Conservation (phyloP, 2,797 vertebrate genomes). For the Enteromius afrohamiltoni region DNA sequence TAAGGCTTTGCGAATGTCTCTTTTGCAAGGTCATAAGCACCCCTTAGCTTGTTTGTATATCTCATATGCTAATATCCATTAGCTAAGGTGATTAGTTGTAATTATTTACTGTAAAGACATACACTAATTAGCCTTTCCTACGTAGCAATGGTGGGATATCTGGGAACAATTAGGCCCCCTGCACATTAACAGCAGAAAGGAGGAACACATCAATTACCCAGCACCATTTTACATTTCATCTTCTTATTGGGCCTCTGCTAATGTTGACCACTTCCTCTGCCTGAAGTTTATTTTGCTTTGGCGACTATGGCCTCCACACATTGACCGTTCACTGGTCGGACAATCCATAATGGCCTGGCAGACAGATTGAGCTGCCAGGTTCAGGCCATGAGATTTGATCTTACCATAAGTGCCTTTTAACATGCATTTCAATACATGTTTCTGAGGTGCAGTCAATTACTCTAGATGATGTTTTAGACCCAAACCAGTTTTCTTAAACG, state of each 20-base stretch:
- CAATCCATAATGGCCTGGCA: conserved; percentile 78
- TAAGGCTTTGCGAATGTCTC: conserved; percentile 28
- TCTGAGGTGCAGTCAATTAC: conserved; percentile 25
- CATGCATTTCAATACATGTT: conserved; percentile 42
- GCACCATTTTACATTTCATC: conserved; percentile 81
- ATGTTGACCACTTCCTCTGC: conserved; percentile 90
- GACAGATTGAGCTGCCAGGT: conserved; percentile 72
- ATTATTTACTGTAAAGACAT: conserved; percentile 82
- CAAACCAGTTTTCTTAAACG: not conserved
- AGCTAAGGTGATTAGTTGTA: conserved; percentile 77
- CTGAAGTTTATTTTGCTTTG: conserved; percentile 94
- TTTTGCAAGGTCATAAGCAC: conserved; percentile 49
- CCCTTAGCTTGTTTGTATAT: conserved; percentile 61
- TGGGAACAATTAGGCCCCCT: conserved; percentile 82
- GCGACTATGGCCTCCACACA: conserved; percentile 86
- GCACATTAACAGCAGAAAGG: conserved; percentile 73
- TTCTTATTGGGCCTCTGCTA: conserved; percentile 84
- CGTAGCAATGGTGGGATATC: conserved; percentile 75
- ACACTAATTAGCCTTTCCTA: conserved; percentile 78
- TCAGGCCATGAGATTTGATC: conserved; percentile 53
- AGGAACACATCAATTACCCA: conserved; percentile 84
- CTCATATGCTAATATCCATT: conserved; percentile 69
- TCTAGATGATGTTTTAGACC: conserved; percentile 20
- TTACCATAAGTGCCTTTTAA: conserved; percentile 45
- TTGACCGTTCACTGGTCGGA: conserved; percentile 76